Percentiles rank a stretch among this genome's conserved stretches.
phyloP scores from a whole-genome alignment of 2,888 invertebrate species.

The Thereva unica region DNA sequence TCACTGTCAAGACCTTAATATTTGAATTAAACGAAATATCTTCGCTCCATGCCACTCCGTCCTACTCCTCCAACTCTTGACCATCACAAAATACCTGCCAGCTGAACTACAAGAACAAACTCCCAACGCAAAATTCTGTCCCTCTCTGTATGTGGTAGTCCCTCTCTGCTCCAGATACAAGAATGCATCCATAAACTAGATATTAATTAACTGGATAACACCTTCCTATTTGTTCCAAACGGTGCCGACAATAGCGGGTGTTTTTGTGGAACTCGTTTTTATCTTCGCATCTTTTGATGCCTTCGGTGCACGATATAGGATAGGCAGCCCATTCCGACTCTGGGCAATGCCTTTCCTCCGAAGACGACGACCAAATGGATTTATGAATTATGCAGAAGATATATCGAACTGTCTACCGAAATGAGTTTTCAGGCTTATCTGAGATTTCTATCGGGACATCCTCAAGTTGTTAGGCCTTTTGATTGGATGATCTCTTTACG shows the following conservation, averaged over 20 bases:
- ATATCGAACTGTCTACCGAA: slow-evolving; percentile 8
- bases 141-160: too few species aligned
- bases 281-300: not conserved
- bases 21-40: too few species aligned
- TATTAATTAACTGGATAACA: slow-evolving; percentile 30
- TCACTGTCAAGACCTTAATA: too few species aligned
- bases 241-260: slow-evolving; percentile 31
- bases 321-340: not conserved
- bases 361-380: slow-evolving; percentile 20
- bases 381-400: slow-evolving; percentile 22
- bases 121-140: too few species aligned
- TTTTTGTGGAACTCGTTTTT: slow-evolving; percentile 23
- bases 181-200: slow-evolving; percentile 16
- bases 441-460: slow-evolving; percentile 7
- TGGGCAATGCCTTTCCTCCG: slow-evolving; percentile 3
- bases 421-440: slow-evolving; percentile 24
- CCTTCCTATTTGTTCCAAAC: slow-evolving; percentile 33
- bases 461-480: slow-evolving; percentile 4
- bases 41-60: too few species aligned
- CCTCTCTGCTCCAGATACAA: too few species aligned
- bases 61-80: too few species aligned
- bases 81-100: too few species aligned
- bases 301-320: not conserved
- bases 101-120: too few species aligned
- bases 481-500: not conserved